Conservation (phyloP, 2,113 vertebrate species). For the Varanus komodoensis region DNA sequence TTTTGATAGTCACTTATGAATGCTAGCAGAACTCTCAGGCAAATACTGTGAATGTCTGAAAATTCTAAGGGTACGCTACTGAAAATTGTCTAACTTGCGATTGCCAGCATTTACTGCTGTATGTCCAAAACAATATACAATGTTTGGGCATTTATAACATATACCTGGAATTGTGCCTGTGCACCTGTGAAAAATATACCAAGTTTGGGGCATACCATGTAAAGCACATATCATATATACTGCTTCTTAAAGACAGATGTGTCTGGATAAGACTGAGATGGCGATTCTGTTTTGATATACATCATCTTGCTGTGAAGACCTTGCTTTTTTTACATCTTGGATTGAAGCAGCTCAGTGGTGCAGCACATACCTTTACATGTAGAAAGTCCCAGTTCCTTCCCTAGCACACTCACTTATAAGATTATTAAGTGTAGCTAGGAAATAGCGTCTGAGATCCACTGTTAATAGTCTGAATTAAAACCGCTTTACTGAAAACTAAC, state of each 20-base stretch:
- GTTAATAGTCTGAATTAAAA: too few species aligned
- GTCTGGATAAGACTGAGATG: background rate
- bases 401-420: background rate
- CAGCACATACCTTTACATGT: background rate
- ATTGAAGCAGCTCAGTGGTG: background rate
- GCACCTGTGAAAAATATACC: background rate
- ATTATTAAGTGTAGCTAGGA: background rate
- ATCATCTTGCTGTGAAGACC: background rate
- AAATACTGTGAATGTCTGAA: background rate
- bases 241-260: background rate
- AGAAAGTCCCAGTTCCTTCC: background rate
- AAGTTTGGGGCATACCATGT: background rate
- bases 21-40: background rate
- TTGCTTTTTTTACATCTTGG: background rate
- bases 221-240: background rate
- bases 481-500: background rate
- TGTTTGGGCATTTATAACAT: background rate
- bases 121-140: background rate
- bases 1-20: background rate
- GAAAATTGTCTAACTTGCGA: background rate
- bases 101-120: background rate
- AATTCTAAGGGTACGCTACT: background rate
- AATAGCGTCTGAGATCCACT: too few species aligned
- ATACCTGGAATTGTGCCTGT: background rate
- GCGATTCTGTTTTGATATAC: background rate